Evolutionary conservation across 1,140 invertebrate genomes (phyloP).

Genomic region (Neodiprion fabricii): DNA sequence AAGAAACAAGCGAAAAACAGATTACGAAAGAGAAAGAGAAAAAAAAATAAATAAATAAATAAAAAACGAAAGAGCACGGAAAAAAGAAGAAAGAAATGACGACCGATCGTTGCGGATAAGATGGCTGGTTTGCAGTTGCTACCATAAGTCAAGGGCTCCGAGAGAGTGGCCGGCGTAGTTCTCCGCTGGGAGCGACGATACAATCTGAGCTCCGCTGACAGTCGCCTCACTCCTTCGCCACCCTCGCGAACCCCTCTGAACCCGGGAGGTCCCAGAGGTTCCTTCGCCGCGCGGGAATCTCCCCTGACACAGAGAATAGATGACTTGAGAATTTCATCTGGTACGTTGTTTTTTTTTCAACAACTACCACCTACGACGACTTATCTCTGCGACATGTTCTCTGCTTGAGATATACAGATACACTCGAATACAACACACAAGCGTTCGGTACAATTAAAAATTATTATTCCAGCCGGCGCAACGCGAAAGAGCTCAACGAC

Average conservation of each 20-base stretch:
- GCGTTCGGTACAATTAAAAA: too few relatives aligned
- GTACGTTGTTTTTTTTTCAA: constrained; percentile 22
- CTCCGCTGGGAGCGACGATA: constrained; percentile 42
- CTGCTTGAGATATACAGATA: not conserved
- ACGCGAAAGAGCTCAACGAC: too few relatives aligned
- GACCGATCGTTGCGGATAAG: constrained; percentile 10
- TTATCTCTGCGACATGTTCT: not conserved
- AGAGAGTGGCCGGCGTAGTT: constrained; percentile 38
- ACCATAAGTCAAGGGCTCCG: constrained; percentile 27
- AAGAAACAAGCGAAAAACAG: constrained; percentile 8
- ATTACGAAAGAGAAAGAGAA: constrained; percentile 1
- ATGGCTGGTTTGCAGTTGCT: constrained; percentile 8
- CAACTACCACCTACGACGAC: not conserved
- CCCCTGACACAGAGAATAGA: constrained; percentile 46
- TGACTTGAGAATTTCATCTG: constrained; percentile 48
- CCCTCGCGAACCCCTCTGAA: constrained; percentile 27
- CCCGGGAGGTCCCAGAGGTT: constrained; percentile 33
- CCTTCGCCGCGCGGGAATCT: constrained; percentile 32
- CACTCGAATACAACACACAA: too few relatives aligned
- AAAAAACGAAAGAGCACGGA: not conserved
- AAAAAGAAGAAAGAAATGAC: not conserved
- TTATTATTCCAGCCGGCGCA: too few relatives aligned
- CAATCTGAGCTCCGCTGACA: constrained; percentile 45
- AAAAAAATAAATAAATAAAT: not conserved
- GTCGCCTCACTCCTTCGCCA: constrained; percentile 31